A percentile compares a stretch with the other conserved stretches of the same genome.
Evolutionary conservation across 2,113 vertebrate species (phyloP).

Genomic region (Hemiscyllium ocellatum): DNA sequence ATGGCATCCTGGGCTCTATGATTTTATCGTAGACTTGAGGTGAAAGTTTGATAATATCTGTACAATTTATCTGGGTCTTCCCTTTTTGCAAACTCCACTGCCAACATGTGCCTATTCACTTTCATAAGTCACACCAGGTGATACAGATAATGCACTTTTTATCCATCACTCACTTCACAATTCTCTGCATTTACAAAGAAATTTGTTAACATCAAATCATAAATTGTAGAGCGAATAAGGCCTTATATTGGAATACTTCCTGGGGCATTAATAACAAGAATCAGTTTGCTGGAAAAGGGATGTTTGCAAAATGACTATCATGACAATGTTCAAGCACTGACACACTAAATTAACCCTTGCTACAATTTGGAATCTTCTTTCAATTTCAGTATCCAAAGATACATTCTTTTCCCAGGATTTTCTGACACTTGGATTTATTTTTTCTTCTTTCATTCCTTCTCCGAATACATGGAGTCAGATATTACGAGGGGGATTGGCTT

Average conservation of each 20-base stretch:
- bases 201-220: not conserved
- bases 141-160: not conserved
- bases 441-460: not conserved
- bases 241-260: not conserved
- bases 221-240: not conserved
- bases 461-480: too few relatives aligned
- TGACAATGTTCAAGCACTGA: not conserved
- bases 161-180: not conserved
- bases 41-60: not conserved
- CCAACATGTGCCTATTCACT: not conserved
- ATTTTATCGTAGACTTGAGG: not conserved
- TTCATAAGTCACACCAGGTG: not conserved
- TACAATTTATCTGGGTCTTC: not conserved
- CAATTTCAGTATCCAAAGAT: not conserved
- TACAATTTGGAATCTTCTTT: not conserved
- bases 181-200: not conserved
- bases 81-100: not conserved
- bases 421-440: not conserved
- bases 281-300: not conserved
- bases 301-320: not conserved
- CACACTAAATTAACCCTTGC: not conserved
- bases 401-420: not conserved
- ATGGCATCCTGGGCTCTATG: not conserved
- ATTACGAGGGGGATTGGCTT: too few relatives aligned
- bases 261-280: not conserved